Conservation (phyloP, 2,113 vertebrate genomes). For the Hypocryptadius cinnamomeus region DNA sequence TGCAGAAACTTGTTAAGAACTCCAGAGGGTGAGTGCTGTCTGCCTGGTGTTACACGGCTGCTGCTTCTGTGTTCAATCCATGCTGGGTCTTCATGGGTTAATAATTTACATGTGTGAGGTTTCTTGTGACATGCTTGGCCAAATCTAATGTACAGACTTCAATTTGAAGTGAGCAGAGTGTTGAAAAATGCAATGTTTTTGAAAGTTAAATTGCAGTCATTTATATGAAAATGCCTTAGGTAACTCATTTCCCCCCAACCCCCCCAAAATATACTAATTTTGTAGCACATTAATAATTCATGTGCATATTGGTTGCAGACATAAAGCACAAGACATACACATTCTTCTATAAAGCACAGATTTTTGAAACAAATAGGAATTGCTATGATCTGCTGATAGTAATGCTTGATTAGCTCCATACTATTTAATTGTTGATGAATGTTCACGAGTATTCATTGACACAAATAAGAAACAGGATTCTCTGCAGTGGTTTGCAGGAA, state of each 20-base stretch:
- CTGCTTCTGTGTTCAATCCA: background rate
- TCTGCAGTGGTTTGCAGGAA: background rate
- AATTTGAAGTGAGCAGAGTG: background rate
- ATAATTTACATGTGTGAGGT: background rate
- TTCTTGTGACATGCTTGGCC: background rate
- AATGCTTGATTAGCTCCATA: background rate
- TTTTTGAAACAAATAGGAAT: conserved; percentile 28
- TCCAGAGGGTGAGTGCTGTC: background rate
- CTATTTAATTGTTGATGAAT: conserved; percentile 17
- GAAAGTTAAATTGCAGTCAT: conserved; percentile 40
- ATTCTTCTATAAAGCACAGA: background rate
- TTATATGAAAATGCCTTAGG: conserved; percentile 43
- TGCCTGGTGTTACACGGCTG: background rate
- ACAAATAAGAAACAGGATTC: background rate
- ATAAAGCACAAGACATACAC: conserved; percentile 4
- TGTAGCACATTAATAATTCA: conserved; percentile 51
- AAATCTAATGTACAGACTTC: background rate
- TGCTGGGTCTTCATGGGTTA: background rate
- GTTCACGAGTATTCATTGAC: background rate
- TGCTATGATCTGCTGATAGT: background rate
- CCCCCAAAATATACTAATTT: background rate
- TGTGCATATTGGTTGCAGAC: conserved; percentile 2
- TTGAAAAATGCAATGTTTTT: conserved; percentile 35
- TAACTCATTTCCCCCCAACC: background rate
- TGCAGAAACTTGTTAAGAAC: background rate